Evolutionary conservation across 1,140 invertebrate genomes (phyloP).

Genomic region (Listronotus bonariensis): DNA sequence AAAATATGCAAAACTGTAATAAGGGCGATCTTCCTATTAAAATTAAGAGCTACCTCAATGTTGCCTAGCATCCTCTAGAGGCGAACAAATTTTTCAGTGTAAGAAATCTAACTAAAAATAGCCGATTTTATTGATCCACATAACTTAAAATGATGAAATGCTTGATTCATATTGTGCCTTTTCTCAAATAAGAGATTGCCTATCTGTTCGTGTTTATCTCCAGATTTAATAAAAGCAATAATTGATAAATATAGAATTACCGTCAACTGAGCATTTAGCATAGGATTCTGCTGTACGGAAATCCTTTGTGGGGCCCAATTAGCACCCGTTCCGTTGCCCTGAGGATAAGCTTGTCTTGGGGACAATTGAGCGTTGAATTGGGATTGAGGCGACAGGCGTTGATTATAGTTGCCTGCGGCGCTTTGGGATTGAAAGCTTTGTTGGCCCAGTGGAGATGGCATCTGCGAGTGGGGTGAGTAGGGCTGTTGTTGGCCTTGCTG

Average conservation of each 20-base stretch:
- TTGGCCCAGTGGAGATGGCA: constrained; percentile 52
- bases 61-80: no score
- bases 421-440: constrained; percentile 42
- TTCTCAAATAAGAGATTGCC: no score
- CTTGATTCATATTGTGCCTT: no score
- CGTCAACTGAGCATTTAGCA: constrained; percentile 78
- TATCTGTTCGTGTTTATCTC: no score
- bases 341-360: constrained; percentile 47
- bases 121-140: no score
- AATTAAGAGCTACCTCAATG: no score
- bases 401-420: constrained; percentile 45
- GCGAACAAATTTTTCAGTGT: no score
- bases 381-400: constrained; percentile 48
- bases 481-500: constrained; percentile 55
- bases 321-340: constrained; percentile 28
- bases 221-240: neutral
- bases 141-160: neutral
- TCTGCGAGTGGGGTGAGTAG: constrained; percentile 57
- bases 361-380: constrained; percentile 52
- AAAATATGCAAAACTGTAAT: no score
- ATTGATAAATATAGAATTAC: constrained; percentile 57
- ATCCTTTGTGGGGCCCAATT: constrained; percentile 49
- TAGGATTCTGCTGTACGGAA: constrained; percentile 71
- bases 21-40: no score
- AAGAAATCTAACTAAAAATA: no score